These are phyloP conservation scores for Diarsia brunnea DNA, from an alignment of 2,888 invertebrate genomes.

Conservation along the genomic window DNA sequence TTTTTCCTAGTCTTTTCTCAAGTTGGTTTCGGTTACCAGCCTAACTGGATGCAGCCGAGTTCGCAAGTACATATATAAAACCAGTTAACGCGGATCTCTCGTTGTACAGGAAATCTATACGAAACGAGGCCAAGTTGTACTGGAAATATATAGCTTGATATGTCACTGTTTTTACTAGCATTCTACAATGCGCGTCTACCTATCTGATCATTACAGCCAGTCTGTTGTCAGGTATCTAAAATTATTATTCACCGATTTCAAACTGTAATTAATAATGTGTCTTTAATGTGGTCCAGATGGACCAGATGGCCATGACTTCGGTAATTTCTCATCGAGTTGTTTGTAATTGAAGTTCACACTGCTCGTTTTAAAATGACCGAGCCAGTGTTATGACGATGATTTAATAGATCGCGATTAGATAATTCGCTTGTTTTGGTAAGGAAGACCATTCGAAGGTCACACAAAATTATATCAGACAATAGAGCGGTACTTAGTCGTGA, in stretches of 20 bases:
- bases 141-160: too few relatives aligned
- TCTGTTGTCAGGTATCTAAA: too few relatives aligned
- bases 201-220: too few relatives aligned
- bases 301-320: not conserved
- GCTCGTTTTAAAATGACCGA: constrained; percentile 7
- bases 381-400: constrained; percentile 14
- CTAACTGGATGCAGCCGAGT: not conserved
- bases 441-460: constrained; percentile 41
- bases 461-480: constrained; percentile 31
- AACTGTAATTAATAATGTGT: not conserved
- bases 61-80: too few relatives aligned
- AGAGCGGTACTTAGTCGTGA: constrained; percentile 5
- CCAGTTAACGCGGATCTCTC: too few relatives aligned
- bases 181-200: not conserved
- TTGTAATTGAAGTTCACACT: constrained; percentile 5
- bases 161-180: too few relatives aligned
- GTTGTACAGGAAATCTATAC: too few relatives aligned
- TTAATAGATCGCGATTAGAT: constrained; percentile 41
- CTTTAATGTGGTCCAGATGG: not conserved
- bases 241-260: not conserved
- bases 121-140: too few relatives aligned
- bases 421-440: constrained; percentile 38
- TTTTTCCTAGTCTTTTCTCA: not conserved
- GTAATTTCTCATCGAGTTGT: not conserved
- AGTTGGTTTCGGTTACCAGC: not conserved